These are phyloP conservation scores for Caloenas nicobarica DNA, from an alignment of 2,113 vertebrate genomes.

Conservation along the genomic window DNA sequence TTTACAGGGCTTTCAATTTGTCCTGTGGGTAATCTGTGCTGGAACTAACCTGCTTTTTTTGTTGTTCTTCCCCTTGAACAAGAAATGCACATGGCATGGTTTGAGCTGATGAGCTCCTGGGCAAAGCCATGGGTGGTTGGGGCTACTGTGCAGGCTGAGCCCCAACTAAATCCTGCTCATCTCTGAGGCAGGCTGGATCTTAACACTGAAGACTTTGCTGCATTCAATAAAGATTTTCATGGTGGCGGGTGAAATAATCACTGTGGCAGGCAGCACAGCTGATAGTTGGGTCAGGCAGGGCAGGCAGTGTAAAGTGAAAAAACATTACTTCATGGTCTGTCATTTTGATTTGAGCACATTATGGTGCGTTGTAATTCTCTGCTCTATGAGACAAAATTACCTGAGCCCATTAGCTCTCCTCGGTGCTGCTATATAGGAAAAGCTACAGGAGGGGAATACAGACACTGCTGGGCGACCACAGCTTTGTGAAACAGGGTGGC, in stretches of 20 bases:
- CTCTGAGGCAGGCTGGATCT: background rate
- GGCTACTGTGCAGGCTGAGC: background rate
- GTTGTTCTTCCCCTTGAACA: background rate
- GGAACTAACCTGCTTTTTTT: background rate
- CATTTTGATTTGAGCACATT: conserved; percentile 62
- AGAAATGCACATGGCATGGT: rapidly evolving
- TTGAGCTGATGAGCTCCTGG: background rate
- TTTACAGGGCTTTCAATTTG: background rate
- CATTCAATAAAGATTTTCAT: conserved; percentile 22
- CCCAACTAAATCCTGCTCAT: background rate
- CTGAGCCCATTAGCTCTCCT: conserved; percentile 17
- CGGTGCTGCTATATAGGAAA: background rate
- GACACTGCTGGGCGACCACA: background rate
- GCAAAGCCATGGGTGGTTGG: rapidly evolving
- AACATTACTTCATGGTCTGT: conserved; percentile 65
- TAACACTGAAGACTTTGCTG: conserved; percentile 9
- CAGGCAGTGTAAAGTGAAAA: conserved; percentile 18
- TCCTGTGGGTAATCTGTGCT: background rate
- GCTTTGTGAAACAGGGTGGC: background rate
- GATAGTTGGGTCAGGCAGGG: conserved; percentile 29
- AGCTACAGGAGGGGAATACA: background rate
- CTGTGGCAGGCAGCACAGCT: conserved; percentile 41
- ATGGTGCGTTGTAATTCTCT: conserved; percentile 15
- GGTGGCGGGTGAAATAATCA: conserved; percentile 51
- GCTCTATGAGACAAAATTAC: conserved; percentile 27